Evolutionary conservation across 2,113 vertebrate species (phyloP).

Genomic region (Panthera leo): DNA sequence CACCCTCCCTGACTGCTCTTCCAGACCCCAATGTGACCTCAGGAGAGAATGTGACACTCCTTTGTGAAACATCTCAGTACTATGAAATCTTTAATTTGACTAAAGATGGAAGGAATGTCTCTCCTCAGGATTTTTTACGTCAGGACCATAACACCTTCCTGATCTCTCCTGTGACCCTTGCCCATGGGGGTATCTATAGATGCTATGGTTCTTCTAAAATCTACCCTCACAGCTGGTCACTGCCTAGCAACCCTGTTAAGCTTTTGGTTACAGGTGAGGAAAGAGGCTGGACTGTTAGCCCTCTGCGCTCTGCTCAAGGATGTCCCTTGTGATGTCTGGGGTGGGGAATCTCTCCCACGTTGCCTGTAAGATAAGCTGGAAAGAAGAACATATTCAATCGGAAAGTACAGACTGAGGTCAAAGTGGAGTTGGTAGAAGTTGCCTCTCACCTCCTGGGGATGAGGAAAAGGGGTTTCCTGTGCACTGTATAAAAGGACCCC

Average conservation of each 20-base stretch:
- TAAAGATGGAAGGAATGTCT: not conserved
- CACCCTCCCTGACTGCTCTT: not conserved
- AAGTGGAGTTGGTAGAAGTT: too few species aligned
- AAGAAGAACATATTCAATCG: too few species aligned
- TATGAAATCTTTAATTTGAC: not conserved
- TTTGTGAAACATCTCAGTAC: not conserved
- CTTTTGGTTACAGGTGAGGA: not conserved
- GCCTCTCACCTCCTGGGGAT: too few species aligned
- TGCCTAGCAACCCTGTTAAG: not conserved
- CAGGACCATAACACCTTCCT: not conserved
- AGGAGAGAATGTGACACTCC: not conserved
- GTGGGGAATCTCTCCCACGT: too few species aligned
- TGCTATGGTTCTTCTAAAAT: rapidly evolving
- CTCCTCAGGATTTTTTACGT: not conserved
- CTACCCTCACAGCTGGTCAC: not conserved
- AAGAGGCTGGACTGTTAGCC: not conserved
- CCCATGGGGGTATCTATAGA: not conserved
- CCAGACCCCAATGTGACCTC: not conserved
- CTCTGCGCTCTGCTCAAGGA: too few species aligned
- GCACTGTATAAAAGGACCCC: rapidly evolving
- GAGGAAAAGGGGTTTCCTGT: not conserved
- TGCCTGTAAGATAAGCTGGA: not conserved
- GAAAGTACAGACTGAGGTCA: too few species aligned
- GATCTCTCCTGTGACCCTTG: not conserved
- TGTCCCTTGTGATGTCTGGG: not conserved